Evolutionary conservation across 2,113 vertebrate species (phyloP), one percentile per base, ranked within the genome.

Genomic region (Prunella fulvescens): DNA sequence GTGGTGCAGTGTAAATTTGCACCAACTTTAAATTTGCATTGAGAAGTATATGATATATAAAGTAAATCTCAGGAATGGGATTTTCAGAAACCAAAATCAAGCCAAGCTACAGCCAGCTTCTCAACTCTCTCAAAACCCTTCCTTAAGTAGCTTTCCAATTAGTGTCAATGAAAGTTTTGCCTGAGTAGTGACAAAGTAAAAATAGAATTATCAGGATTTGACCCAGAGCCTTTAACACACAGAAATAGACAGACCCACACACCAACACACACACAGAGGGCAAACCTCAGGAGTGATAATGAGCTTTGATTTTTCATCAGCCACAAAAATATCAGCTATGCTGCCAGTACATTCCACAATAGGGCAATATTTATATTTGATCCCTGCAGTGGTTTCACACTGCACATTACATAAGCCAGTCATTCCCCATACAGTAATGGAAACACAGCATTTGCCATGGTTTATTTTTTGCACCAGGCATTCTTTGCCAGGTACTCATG

Each of bases 401-500:
- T 69, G 66, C 64, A 58, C 10, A 4, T 96, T 97, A 92, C 93
- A 85, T 96, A 97, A 97, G 79, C 69, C 77, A 87, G 60, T 85
- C 87, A 56, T 91, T 90, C 89, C 78, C 77, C 94, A 89, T 81
- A 78, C 87, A 94, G 94, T 82, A 91, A 97, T 96, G 96, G 96
- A 97, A 97, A 97, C 60, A 71, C 90, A 60, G 82, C 72, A 73
- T 86, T 94, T 92, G 90, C 92, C 56, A 35, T 1, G 12, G 92
- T 77, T 91, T 96, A 97, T 97, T 94, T 96, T 96, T 86, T 90
- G 86, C 92, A 96, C 39, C 94, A 94, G 82, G 77, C 89, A 78
- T 96, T 96, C 93, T 94, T 92, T 93, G 94, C 90, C 94, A 95
- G 84, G 65, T 88, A 48, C 66, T 83, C 76, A 50, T 91, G 91